phyloP scores from a whole-genome alignment of 1,140 invertebrate species.

The Thalassaphorura encarpata region DNA sequence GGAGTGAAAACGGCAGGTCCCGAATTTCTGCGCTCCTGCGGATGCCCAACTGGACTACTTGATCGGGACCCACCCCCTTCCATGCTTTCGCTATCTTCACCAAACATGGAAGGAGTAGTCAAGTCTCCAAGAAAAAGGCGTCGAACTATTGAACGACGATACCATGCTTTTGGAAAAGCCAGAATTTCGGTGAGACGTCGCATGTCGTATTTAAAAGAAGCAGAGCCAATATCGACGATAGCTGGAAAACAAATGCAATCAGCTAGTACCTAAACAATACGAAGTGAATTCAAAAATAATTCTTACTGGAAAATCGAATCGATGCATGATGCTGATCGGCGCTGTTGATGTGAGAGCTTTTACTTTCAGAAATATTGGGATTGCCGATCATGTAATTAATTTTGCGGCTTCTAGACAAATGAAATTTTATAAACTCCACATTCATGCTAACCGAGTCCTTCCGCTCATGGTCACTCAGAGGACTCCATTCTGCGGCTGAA shows the following conservation, averaged over 20 bases:
- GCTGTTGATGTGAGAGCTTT: constrained; percentile 17
- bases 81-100: constrained; percentile 37
- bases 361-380: constrained; percentile 33
- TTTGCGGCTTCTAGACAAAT: constrained; percentile 77
- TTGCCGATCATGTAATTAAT: constrained; percentile 58
- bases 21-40: constrained; percentile 16
- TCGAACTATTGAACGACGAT: constrained; percentile 80
- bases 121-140: constrained; percentile 86
- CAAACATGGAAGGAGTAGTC: constrained; percentile 45
- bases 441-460: constrained; percentile 93
- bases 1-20: constrained; percentile 3
- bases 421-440: constrained; percentile 94
- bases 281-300: constrained; percentile 24
- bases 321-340: constrained; percentile 58
- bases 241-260: constrained; percentile 45
- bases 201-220: constrained; percentile 99
- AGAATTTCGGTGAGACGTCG: constrained; percentile 91
- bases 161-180: constrained; percentile 97
- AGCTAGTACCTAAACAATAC: background rate
- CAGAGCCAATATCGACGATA: constrained; percentile 92
- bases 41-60: constrained; percentile 7
- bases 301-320: constrained; percentile 81
- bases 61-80: constrained; percentile 6
- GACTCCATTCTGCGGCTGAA: constrained; percentile 62
- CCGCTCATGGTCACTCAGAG: constrained; percentile 73